These are phyloP conservation scores for Limnephilus lunatus DNA, from an alignment of 2,888 invertebrate species.

Conservation along the genomic window DNA sequence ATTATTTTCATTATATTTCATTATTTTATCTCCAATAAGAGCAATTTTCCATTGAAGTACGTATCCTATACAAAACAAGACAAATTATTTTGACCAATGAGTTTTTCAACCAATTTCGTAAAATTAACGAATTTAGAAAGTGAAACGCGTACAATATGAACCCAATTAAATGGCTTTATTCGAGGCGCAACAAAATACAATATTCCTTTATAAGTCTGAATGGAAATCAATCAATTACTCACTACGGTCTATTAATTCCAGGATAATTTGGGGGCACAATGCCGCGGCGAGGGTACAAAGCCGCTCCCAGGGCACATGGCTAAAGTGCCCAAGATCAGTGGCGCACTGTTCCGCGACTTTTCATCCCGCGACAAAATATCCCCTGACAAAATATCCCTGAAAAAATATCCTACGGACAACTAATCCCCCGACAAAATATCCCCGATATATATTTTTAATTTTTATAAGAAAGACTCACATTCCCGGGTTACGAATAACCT, in stretches of 20 bases:
- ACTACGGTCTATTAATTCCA: slow-evolving; percentile 30
- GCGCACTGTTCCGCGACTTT: no score
- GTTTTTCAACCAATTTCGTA: background rate
- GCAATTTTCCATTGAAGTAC: background rate
- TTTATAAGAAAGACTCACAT: no score
- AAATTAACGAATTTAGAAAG: background rate
- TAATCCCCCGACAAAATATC: no score
- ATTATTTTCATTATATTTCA: no score
- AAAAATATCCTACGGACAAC: no score
- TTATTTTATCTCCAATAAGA: no score
- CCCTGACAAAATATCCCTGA: no score
- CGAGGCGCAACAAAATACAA: background rate
- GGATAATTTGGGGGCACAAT: slow-evolving; percentile 14
- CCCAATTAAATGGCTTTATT: background rate
- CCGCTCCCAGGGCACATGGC: background rate
- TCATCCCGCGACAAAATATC: no score
- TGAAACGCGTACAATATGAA: background rate
- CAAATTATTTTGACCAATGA: background rate
- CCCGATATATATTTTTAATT: no score
- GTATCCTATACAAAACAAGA: background rate
- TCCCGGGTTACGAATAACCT: no score
- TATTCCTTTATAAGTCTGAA: background rate
- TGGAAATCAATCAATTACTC: slow-evolving; percentile 43
- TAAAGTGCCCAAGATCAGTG: background rate
- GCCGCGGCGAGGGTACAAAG: background rate